A percentile compares a stretch with the other conserved stretches of the same genome.
Evolutionary conservation across 1,140 invertebrate species (phyloP).

Genomic region (Lepidurus packardi): DNA sequence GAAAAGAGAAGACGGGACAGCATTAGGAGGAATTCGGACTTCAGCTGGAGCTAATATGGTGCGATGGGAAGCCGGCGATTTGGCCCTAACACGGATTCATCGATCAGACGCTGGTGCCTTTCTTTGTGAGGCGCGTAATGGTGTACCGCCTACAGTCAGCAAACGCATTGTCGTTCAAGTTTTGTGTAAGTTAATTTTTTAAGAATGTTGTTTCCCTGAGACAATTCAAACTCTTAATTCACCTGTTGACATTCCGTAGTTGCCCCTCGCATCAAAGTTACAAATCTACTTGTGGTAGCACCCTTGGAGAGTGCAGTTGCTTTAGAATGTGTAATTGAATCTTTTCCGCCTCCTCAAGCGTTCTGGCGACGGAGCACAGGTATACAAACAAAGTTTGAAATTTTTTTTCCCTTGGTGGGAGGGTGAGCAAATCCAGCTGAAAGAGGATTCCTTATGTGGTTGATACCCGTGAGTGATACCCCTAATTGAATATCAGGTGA

Average conservation of each 20-base stretch:
- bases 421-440: neutral
- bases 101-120: slow-evolving; percentile 85
- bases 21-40: slow-evolving; percentile 32
- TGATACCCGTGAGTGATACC: neutral
- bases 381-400: neutral
- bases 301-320: neutral
- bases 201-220: neutral
- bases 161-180: slow-evolving; percentile 75
- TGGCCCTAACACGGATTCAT: slow-evolving; percentile 53
- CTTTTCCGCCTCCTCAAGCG: slow-evolving; percentile 63
- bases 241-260: slow-evolving; percentile 20
- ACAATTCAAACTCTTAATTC: neutral
- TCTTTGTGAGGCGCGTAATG: slow-evolving; percentile 62
- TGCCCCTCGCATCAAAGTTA: slow-evolving; percentile 21
- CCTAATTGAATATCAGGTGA: neutral
- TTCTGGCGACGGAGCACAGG: slow-evolving; percentile 57
- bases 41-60: slow-evolving; percentile 1
- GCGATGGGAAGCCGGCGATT: slow-evolving; percentile 1
- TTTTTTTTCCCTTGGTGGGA: neutral
- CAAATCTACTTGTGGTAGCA: slow-evolving; percentile 9
- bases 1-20: slow-evolving; percentile 72
- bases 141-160: slow-evolving; percentile 70
- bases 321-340: slow-evolving; percentile 22
- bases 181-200: slow-evolving; percentile 58
- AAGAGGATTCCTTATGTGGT: neutral